phyloP scores from a whole-genome alignment of 2,888 invertebrate species.

The Nymphalis polychloros region DNA sequence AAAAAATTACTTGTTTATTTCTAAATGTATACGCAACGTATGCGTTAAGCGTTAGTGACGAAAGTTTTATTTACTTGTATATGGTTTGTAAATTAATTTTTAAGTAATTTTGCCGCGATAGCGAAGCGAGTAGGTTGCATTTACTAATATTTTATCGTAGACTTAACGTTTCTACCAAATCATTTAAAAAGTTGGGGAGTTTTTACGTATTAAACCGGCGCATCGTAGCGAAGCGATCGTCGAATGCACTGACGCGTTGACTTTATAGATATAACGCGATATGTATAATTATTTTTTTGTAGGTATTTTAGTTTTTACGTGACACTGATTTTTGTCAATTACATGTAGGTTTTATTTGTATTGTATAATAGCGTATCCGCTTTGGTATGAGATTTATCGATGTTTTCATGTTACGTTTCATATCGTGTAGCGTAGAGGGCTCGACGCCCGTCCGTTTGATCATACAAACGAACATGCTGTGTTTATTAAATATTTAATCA shows the following conservation, averaged over 20 bases:
- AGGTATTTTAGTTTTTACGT: slow-evolving; percentile 45
- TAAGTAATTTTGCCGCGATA: slow-evolving; percentile 47
- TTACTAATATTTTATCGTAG: slow-evolving; percentile 80
- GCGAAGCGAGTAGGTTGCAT: slow-evolving; percentile 74
- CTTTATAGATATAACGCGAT: slow-evolving; percentile 6
- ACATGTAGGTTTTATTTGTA: slow-evolving; percentile 40
- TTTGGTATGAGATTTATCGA: slow-evolving; percentile 56
- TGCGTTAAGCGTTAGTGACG: slow-evolving; percentile 18
- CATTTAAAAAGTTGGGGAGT: slow-evolving; percentile 60
- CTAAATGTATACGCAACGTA: slow-evolving; percentile 20
- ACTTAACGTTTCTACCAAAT: slow-evolving; percentile 78
- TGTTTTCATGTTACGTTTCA: slow-evolving; percentile 62
- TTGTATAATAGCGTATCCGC: slow-evolving; percentile 40
- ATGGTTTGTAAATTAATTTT: slow-evolving; percentile 62
- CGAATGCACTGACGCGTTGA: slow-evolving; percentile 12
- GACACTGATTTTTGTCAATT: slow-evolving; percentile 75
- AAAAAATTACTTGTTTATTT: slow-evolving; percentile 20
- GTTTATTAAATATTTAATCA: slow-evolving; percentile 59
- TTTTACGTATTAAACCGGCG: slow-evolving; percentile 42
- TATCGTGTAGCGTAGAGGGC: slow-evolving; percentile 59
- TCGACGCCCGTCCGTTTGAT: slow-evolving; percentile 30
- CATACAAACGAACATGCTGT: slow-evolving; percentile 62
- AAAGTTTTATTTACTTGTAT: slow-evolving; percentile 31
- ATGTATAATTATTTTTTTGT: slow-evolving; percentile 48
- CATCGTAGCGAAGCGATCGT: slow-evolving; percentile 38